Percentiles rank a stretch among this genome's conserved stretches.
Evolutionary conservation across 2,888 invertebrate genomes (phyloP).

Genomic region (Mesorhabditis spiculigera): DNA sequence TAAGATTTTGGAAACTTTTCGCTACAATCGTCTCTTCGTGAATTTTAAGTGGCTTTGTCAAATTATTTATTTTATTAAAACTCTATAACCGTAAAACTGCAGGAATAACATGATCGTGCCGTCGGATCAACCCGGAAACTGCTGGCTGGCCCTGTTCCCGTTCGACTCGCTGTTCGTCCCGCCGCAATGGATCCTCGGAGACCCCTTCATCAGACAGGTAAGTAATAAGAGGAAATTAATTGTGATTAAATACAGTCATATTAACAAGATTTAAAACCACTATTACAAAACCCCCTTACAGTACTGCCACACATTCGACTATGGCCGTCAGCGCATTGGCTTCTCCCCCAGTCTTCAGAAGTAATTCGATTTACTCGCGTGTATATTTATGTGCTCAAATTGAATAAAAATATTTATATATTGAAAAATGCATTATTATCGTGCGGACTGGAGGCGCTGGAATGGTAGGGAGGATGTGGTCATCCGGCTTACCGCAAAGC

Average conservation of each 20-base stretch:
- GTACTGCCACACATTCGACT: constrained; percentile 31
- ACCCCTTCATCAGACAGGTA: constrained; percentile 38
- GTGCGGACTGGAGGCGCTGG: not conserved
- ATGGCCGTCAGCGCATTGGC: constrained; percentile 35
- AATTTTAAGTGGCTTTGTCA: too few relatives aligned
- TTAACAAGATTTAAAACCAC: too few relatives aligned
- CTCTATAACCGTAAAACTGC: not conserved
- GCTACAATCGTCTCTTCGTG: too few relatives aligned
- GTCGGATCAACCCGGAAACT: constrained; percentile 27
- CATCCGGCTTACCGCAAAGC: not conserved
- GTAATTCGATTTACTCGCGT: constrained; percentile 9
- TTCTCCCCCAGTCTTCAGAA: constrained; percentile 37
- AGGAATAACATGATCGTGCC: constrained; percentile 16
- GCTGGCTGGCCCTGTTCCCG: constrained; percentile 36
- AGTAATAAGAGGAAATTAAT: not conserved
- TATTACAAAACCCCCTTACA: not conserved
- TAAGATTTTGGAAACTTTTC: too few relatives aligned
- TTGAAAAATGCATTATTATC: not conserved
- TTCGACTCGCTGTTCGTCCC: constrained; percentile 18
- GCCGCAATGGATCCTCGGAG: constrained; percentile 36
- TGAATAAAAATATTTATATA: not conserved
- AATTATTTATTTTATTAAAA: too few relatives aligned
- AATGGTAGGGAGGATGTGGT: not conserved
- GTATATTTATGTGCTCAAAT: not conserved
- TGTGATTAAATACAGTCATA: not conserved